Percentiles rank a stretch among this genome's conserved stretches.
phyloP scores from a whole-genome alignment of 1,140 invertebrate species.

The Leptinotarsa defecta region DNA sequence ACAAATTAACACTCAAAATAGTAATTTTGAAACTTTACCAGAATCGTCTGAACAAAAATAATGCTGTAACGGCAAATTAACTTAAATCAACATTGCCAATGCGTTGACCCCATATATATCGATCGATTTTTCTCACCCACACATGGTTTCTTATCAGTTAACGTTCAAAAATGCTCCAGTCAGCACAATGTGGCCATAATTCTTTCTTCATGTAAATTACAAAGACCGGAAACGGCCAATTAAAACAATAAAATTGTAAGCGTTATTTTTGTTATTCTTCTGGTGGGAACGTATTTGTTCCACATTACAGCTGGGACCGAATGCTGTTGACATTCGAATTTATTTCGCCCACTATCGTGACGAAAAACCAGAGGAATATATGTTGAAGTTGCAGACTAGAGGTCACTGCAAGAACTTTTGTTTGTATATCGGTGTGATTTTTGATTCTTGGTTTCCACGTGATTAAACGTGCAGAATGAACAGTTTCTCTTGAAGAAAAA shows the following conservation, averaged over 20 bases:
- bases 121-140: not conserved
- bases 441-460: no score
- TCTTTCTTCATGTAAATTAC: conserved; percentile 1
- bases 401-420: no score
- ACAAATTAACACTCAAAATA: no score
- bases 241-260: conserved; percentile 5
- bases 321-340: conserved; percentile 3
- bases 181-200: not conserved
- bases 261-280: conserved; percentile 4
- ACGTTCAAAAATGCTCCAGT: not conserved
- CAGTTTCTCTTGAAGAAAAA: no score
- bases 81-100: no score
- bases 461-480: no score
- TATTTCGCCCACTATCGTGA: not conserved
- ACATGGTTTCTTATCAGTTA: not conserved
- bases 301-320: not conserved
- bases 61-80: no score
- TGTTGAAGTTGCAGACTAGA: not conserved
- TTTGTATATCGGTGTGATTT: no score
- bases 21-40: no score
- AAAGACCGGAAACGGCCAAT: not conserved
- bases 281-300: conserved; percentile 1
- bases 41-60: no score
- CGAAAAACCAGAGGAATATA: not conserved
- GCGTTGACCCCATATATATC: not conserved